Evolutionary conservation across 2,888 invertebrate genomes (phyloP).

Genomic region (Diloba caeruleocephala): DNA sequence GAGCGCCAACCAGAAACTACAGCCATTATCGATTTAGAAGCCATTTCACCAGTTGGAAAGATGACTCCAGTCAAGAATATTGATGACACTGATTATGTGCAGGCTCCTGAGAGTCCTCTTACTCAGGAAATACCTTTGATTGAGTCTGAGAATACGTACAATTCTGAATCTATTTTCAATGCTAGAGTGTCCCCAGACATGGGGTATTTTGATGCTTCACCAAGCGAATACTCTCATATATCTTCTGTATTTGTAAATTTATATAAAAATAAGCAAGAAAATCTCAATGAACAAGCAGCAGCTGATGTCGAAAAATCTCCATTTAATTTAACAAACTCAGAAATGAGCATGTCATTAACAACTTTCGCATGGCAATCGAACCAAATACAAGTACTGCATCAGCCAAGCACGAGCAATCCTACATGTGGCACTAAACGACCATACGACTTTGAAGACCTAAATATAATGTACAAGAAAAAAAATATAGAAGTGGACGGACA

Average conservation of each 20-base stretch:
- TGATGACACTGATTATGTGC: conserved; percentile 9
- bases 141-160: conserved; percentile 3
- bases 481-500: conserved; percentile 21
- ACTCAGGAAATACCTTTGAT: not conserved
- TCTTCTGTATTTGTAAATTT: conserved; percentile 13
- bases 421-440: conserved; percentile 56
- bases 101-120: conserved; percentile 1
- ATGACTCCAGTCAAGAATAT: conserved; percentile 4
- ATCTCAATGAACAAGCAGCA: not conserved
- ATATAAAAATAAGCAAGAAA: not conserved
- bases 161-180: conserved; percentile 9
- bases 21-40: not conserved
- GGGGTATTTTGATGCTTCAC: conserved; percentile 19
- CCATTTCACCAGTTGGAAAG: not conserved
- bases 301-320: not conserved
- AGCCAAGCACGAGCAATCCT: conserved; percentile 15
- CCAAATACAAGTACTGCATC: conserved; percentile 9
- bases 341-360: not conserved
- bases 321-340: not conserved
- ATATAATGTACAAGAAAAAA: conserved; percentile 56
- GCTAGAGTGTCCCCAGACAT: conserved; percentile 8
- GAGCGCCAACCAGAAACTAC: not conserved
- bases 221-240: conserved; percentile 15
- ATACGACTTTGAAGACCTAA: conserved; percentile 45
- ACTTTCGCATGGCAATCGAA: conserved; percentile 3